phyloP scores from a whole-genome alignment of 2,113 vertebrate genomes.

The Oreochromis spilurus region DNA sequence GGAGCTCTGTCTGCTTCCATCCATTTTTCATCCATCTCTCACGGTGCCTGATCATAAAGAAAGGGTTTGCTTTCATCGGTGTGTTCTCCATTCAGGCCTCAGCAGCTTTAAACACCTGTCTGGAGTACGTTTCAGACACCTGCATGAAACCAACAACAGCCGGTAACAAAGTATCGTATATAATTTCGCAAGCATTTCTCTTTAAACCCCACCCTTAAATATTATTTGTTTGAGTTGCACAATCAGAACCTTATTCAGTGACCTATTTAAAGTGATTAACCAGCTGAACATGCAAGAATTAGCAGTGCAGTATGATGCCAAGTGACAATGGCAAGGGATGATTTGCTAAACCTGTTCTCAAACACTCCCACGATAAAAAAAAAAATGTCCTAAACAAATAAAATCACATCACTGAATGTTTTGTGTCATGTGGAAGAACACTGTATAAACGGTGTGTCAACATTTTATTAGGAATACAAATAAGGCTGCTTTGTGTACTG shows the following conservation, averaged over 20 bases:
- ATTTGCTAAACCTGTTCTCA: not conserved
- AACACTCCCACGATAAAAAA: not conserved
- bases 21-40: conserved; percentile 13
- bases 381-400: not conserved
- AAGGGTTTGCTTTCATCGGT: conserved; percentile 24
- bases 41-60: not conserved
- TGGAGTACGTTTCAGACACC: not conserved
- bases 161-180: not conserved
- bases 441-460: not conserved
- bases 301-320: not conserved
- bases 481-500: not conserved
- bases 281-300: not conserved
- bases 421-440: not conserved
- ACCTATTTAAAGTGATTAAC: not conserved
- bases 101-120: not conserved
- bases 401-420: not conserved
- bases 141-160: not conserved
- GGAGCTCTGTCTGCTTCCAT: conserved; percentile 16
- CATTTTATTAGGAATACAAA: not conserved
- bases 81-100: not conserved
- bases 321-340: not conserved
- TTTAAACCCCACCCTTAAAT: not conserved
- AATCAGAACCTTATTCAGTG: not conserved
- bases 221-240: not conserved
- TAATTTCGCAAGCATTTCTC: not conserved